A percentile compares a stretch with the other conserved stretches of the same genome.
phyloP scores from a whole-genome alignment of 2,113 vertebrate species.

The Grus americana region DNA sequence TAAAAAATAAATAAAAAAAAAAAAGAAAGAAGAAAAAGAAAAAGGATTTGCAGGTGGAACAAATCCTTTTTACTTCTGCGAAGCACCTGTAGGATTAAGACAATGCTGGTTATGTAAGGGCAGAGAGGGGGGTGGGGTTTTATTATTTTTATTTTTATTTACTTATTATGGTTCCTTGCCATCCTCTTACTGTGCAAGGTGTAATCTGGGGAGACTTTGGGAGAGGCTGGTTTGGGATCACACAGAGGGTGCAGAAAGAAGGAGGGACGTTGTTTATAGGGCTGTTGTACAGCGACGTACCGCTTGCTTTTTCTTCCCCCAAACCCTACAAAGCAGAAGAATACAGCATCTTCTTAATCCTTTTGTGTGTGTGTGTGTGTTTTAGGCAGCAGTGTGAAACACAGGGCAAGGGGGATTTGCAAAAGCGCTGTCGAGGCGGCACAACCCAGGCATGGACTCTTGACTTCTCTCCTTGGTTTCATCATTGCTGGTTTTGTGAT shows the following conservation, averaged over 20 bases:
- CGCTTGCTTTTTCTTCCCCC: not conserved
- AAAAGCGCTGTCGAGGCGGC: not conserved
- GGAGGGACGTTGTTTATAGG: not conserved
- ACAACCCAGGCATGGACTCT: not conserved
- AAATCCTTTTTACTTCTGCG: constrained; percentile 13
- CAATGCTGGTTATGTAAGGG: constrained; percentile 11
- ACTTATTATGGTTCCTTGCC: not conserved
- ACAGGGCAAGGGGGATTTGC: not conserved
- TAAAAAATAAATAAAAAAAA: too few relatives aligned
- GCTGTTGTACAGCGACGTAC: not conserved
- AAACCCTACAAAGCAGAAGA: not conserved
- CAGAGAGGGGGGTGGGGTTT: not conserved
- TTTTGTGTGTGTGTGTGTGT: not conserved
- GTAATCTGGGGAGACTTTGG: not conserved
- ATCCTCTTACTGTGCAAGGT: fast-evolving
- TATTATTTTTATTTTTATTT: not conserved
- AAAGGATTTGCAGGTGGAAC: not conserved
- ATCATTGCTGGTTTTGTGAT: not conserved
- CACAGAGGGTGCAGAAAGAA: not conserved
- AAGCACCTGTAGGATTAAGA: constrained; percentile 51
- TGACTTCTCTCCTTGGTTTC: not conserved
- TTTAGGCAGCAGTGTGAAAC: not conserved
- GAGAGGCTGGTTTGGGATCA: not conserved
- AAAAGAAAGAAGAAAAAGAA: not conserved
- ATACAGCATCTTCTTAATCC: fast-evolving